Base-by-base conservation (phyloP, 1,140 invertebrate species). In the Periplaneta americana region DNA sequence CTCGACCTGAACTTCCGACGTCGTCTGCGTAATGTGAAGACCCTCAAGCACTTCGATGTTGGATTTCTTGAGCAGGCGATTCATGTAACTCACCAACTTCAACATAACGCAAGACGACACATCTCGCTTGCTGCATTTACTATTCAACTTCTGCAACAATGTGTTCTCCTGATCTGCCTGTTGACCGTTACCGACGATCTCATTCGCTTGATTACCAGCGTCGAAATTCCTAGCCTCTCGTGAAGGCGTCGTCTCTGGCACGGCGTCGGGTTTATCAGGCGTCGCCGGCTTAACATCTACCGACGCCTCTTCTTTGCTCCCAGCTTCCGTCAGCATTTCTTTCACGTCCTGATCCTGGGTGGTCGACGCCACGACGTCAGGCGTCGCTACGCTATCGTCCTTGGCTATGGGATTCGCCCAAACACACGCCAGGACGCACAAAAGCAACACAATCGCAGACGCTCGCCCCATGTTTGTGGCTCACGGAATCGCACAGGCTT, bases 41-140 rank as follows among this genome's bases (percentile, higher is more conserved):
- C 94, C 93, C 34, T 95, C 94, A 34, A 92, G 92, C 8, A 95
- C 85, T 84, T 95, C 93, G 83, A 96, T 91, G 75, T 92, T 92
- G 0, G 94, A 93, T 82, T 95, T 96, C 86, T 95, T 94, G 85
- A 96, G 88, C 84, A 96, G 90, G 78, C 92, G 90, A 87, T 96
- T 95, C 89, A 95, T 94, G 85, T 96, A 95, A 1, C 93, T 93
- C 6, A 95, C 92, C 81, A 95, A 86, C 87, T 96, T 95, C 6
- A 95, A 88, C 90, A 95, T 95, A 82, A 95, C 92, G 85, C 95
- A 96, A 28, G 94, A 93, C 35, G 93, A 94, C 17, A 94, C 91
- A 83, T 96, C 94, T 74, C 93, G 91, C 79, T 94, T 91, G 1
- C 91, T 91, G 85, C 95, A 96, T 88, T 95, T 95, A 66, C 88